Evolutionary conservation across 1,140 invertebrate species (phyloP), one percentile per base, ranked within the genome.

Genomic region (Hyles vespertilio): DNA sequence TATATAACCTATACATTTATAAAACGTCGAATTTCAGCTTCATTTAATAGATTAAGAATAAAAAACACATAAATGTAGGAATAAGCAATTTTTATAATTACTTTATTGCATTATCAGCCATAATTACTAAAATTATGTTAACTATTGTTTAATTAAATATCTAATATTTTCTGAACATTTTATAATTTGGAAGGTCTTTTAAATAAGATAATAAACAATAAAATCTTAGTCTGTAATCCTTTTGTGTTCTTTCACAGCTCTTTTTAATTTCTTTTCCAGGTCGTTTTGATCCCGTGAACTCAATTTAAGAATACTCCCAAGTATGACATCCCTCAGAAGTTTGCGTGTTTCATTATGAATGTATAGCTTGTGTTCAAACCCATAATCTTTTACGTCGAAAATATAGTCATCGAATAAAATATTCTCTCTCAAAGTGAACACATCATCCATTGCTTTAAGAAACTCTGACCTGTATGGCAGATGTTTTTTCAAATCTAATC

Each of bases 331-430:
- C 9, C 74, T 65, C 5, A 82, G 11, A 5, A 84, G 6, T 56
- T 70, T 78, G 4, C 64, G 50, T 10, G 79, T 81, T 62, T 84
- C 74, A 7, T 69, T 63, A n/a, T 72, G 51, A 11, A 82, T 74
- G 34, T 43, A 36, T 40, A 69, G 43, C 54, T 73, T 81, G 56
- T 74, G 59, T 12, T 59, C 61, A 22, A 56, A 65, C 2, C 68
- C 77, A 63, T 70, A 81, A 51, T 78, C 63, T 45, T 54, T 58
- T 58, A 84, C 56, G 3, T 77, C 72, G n/a, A 72, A 59, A 11
- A 83, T 55, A 53, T 83, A 81, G 56, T 85, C 75, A 8, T 69
- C 59, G 45, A 85, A 81, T 4, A 62, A 12, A 12, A 73, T 56
- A 36, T 67, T 61, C 43, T 85, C 69, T 59, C 55, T 56, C 5